Conservation (phyloP, 2,797 vertebrate species). For the Myotis planiceps region DNA sequence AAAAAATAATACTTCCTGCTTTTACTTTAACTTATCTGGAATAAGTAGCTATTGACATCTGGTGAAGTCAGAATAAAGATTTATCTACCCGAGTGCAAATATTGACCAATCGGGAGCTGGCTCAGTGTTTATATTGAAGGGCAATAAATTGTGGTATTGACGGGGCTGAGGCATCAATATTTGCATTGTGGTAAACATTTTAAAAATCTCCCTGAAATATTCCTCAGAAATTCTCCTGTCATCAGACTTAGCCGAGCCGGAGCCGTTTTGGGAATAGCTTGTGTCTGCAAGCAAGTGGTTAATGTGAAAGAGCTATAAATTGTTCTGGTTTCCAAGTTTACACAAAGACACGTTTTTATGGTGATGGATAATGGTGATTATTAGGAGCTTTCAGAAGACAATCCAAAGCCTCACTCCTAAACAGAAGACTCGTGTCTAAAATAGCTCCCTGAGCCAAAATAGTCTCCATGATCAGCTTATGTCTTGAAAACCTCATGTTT, state of each 20-base stretch:
- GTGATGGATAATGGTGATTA: constrained; percentile 42
- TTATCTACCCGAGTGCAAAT: constrained; percentile 88
- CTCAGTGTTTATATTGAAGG: constrained; percentile 88
- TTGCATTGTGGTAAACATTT: constrained; percentile 89
- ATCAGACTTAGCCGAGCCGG: background rate
- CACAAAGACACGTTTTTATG: constrained; percentile 36
- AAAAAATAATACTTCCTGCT: constrained; percentile 86
- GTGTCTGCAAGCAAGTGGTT: background rate
- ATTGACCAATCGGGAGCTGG: constrained; percentile 88
- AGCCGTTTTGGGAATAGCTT: background rate
- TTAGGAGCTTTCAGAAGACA: constrained; percentile 41
- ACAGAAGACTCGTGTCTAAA: background rate
- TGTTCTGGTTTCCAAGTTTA: constrained; percentile 57
- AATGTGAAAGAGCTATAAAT: constrained; percentile 57
- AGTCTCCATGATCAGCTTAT: background rate
- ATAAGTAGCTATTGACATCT: constrained; percentile 87
- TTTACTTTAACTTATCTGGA: constrained; percentile 87
- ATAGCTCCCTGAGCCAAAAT: background rate
- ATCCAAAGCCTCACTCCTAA: background rate
- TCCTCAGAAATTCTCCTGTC: constrained; percentile 62
- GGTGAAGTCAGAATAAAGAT: constrained; percentile 87
- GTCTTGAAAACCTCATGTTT: background rate
- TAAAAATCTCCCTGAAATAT: constrained; percentile 87
- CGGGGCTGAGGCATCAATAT: constrained; percentile 84
- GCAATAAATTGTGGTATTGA: constrained; percentile 90